Conservation (phyloP, 2,888 invertebrate genomes). For the Parasteatoda lunata region DNA sequence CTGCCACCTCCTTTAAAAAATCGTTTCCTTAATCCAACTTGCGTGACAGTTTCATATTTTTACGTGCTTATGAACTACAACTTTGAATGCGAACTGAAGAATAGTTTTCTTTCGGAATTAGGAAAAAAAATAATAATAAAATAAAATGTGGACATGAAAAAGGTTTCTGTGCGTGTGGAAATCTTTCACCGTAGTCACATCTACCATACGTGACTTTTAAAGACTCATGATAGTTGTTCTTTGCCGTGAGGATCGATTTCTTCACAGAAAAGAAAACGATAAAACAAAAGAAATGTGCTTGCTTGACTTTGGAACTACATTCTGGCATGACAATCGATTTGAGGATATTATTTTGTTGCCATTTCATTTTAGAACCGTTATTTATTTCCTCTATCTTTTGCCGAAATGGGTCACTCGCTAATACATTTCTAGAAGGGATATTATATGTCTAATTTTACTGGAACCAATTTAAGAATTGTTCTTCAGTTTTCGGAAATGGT, state of each 20-base stretch:
- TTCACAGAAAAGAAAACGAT: neutral
- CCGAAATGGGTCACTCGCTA: neutral
- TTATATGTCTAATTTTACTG: no score
- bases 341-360: neutral
- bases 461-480: no score
- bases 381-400: neutral
- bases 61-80: no score
- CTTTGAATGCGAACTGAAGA: no score
- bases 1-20: no score
- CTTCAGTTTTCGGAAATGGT: no score
- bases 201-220: neutral
- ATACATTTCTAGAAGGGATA: no score
- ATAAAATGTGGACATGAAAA: neutral
- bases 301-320: constrained; percentile 1
- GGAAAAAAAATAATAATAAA: neutral
- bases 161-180: neutral
- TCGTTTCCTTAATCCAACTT: no score
- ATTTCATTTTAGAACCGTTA: neutral
- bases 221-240: neutral
- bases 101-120: neutral
- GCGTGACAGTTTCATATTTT: no score
- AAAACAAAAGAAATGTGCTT: neutral
- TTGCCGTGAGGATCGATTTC: neutral
- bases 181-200: neutral
- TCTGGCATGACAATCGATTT: constrained; percentile 2